Base-by-base conservation (phyloP, 2,888 invertebrate genomes). In the Megastigmus dorsalis region DNA sequence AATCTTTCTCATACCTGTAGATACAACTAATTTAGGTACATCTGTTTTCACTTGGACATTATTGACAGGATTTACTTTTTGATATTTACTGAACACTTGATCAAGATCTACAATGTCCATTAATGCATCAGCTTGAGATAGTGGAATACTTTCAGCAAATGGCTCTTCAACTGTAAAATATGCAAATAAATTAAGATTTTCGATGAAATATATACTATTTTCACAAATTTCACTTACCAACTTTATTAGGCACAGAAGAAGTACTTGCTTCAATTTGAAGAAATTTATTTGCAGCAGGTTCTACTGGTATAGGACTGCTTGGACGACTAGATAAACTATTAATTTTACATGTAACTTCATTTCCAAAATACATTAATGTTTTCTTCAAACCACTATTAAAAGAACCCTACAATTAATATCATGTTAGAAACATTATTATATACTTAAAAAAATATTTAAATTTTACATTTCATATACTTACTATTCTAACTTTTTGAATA, bases 401-500 rank as follows among this genome's bases (percentile, higher is more conserved):
- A 7, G 80, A 79, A 9, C 62, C 60, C 80, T 80, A 43, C 0
- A 75, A 67, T 57, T 59, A 43, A 45, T 45, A 60, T 43, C 59
- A 36, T 10, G 36, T 41, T 30, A 2, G n/a, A n/a, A n/a, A n/a
- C 7, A 36, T 33, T 38, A 18, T 68, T 15, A 10, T 52, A 4
- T n/a, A 60, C 9, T 13, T 48, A 26, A 41, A 2, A 38, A 48
- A 20, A 54, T 48, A 0, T 10, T 1, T 7, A 38, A 63, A 45
- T 33, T 41, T 57, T 65, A 13, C 18, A 66, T 26, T 60, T 5
- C 1, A 59, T 41, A 7, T 30, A 28, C 43, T 60, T 62, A 80
- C 80, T 13, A 66, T 33, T 78, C 78, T 76, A 1, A 76, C 77
- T 70, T 62, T 77, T 41, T 76, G 76, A 52, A 80, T 67, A 43